These are phyloP conservation scores for Troilus luridus DNA, from an alignment of 2,888 invertebrate genomes.

Conservation along the genomic window DNA sequence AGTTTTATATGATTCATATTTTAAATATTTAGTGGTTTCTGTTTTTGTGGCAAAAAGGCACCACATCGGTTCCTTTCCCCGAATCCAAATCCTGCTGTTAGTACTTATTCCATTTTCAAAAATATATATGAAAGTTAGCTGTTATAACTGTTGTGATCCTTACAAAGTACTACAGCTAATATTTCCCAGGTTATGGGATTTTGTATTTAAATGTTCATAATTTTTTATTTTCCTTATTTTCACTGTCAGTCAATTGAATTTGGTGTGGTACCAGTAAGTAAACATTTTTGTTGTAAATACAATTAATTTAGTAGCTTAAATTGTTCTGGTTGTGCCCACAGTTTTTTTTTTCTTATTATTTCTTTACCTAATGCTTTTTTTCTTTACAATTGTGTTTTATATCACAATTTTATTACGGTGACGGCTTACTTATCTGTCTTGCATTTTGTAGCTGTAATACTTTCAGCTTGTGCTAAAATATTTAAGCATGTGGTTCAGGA, in stretches of 20 bases:
- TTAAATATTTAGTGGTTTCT: slow-evolving; percentile 46
- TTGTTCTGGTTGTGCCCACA: slow-evolving; percentile 19
- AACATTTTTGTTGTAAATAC: slow-evolving; percentile 23
- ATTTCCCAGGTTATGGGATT: slow-evolving; percentile 39
- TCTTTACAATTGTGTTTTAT: slow-evolving; percentile 35
- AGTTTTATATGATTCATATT: not conserved
- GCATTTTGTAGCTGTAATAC: slow-evolving; percentile 43
- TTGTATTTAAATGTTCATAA: not conserved
- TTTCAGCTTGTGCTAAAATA: slow-evolving; percentile 32
- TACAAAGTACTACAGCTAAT: slow-evolving; percentile 17
- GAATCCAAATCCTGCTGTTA: slow-evolving; percentile 2
- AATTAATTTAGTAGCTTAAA: slow-evolving; percentile 46
- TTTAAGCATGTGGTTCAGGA: slow-evolving; percentile 43
- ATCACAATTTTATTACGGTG: slow-evolving; percentile 43
- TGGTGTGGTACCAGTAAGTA: slow-evolving; percentile 46
- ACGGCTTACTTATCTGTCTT: slow-evolving; percentile 42
- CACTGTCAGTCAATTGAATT: slow-evolving; percentile 44
- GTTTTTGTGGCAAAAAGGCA: slow-evolving; percentile 54
- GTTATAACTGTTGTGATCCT: slow-evolving; percentile 6
- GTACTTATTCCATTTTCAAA: not conserved
- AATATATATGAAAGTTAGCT: slow-evolving; percentile 13
- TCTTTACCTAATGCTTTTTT: slow-evolving; percentile 45
- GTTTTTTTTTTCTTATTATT: slow-evolving; percentile 19
- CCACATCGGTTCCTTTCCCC: slow-evolving; percentile 50
- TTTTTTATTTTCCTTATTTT: slow-evolving; percentile 28